Evolutionary conservation across 2,113 vertebrate species (phyloP).

Genomic region (Entosphenus tridentatus): DNA sequence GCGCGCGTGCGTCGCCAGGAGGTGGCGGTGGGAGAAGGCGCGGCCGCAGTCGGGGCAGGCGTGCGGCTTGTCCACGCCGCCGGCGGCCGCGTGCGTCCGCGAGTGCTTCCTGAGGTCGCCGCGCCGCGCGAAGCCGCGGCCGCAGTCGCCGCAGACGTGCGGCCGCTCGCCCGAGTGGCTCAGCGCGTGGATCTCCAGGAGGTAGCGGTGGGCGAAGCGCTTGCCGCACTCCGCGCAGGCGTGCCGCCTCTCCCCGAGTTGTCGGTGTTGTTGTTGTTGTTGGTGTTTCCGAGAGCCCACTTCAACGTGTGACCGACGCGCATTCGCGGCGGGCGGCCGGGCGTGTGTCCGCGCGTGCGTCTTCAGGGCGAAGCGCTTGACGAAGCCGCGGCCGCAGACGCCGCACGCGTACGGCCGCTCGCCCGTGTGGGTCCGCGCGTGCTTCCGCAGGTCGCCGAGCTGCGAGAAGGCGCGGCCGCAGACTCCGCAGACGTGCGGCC

Average conservation of each 20-base stretch:
- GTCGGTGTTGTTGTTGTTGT: too few relatives aligned
- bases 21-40: not conserved
- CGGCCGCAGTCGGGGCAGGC: not conserved
- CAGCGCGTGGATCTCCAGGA: conserved; percentile 81
- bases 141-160: too few relatives aligned
- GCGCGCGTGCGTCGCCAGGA: not conserved
- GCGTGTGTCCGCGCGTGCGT: too few relatives aligned
- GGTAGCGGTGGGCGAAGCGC: conserved; percentile 98
- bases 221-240: conserved; percentile 99
- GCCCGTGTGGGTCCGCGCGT: not conserved
- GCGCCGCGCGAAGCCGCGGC: conserved; percentile 14
- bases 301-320: too few relatives aligned
- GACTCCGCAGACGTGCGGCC: not conserved
- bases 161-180: conserved; percentile 13
- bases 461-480: not conserved
- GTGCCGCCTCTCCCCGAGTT: conserved; percentile 56
- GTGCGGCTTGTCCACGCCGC: conserved; percentile 14
- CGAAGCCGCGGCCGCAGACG: not conserved
- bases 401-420: not conserved
- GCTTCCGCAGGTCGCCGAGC: not conserved
- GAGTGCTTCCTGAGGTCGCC: conserved; percentile 26
- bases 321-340: too few relatives aligned
- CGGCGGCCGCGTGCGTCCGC: conserved; percentile 18
- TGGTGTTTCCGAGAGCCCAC: too few relatives aligned
- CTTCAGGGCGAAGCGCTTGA: too few relatives aligned